Conservation (phyloP, 2,797 vertebrate species). For the Petrocephalus schoutedeni region DNA sequence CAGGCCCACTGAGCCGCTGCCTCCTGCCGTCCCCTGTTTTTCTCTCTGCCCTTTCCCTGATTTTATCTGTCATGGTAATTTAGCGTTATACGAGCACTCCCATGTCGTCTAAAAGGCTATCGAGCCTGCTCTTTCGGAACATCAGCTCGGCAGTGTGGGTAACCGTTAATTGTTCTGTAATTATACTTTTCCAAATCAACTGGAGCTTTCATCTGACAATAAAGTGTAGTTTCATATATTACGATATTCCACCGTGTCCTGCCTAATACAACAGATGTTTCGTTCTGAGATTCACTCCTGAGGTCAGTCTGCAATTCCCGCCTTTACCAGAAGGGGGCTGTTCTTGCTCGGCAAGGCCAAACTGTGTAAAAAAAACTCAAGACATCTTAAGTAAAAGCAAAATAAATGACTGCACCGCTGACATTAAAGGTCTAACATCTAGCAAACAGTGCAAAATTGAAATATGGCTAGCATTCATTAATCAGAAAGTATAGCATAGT, state of each 20-base stretch:
- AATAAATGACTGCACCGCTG: neutral
- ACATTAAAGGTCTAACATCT: neutral
- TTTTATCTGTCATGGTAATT: slow-evolving; percentile 11
- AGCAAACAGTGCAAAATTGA: neutral
- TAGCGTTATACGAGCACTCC: neutral
- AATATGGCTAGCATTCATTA: neutral
- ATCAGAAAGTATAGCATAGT: neutral
- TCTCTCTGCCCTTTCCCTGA: neutral
- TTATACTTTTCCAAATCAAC: neutral
- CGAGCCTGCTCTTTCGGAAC: neutral
- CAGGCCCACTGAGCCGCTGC: neutral
- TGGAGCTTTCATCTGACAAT: neutral
- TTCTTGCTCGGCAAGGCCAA: neutral
- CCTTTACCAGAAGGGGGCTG: neutral
- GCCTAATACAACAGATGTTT: neutral
- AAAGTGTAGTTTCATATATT: neutral
- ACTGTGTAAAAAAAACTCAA: neutral
- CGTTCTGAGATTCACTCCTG: neutral
- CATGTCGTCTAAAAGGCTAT: neutral
- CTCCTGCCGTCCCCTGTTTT: neutral
- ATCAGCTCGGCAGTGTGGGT: neutral
- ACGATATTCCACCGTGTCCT: neutral
- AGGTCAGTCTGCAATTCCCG: neutral
- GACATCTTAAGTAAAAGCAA: neutral
- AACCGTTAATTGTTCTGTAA: neutral